phyloP scores from a whole-genome alignment of 2,888 invertebrate species.

The Amaurobius ferox region DNA sequence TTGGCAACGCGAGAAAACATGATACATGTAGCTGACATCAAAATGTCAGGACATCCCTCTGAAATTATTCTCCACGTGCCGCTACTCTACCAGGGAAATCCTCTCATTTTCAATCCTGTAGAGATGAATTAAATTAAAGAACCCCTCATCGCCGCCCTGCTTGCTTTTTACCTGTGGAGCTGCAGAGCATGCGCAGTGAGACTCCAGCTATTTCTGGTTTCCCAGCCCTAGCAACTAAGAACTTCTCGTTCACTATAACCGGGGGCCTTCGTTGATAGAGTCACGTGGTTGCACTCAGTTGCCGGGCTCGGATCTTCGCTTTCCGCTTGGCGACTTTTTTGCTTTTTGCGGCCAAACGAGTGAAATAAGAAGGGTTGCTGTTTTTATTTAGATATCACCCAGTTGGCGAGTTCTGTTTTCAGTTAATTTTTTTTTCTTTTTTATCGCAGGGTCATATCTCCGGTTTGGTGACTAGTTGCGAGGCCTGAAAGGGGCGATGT shows the following conservation, averaged over 20 bases:
- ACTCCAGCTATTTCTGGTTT: background rate
- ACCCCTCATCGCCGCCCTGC: background rate
- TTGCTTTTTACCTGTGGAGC: background rate
- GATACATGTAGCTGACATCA: no score
- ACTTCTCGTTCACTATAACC: background rate
- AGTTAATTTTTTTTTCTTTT: background rate
- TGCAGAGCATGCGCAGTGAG: background rate
- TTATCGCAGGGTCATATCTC: background rate
- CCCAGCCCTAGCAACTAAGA: background rate
- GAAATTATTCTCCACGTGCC: background rate
- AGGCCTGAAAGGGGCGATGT: no score
- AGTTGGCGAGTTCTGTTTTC: background rate
- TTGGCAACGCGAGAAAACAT: no score
- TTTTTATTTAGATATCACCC: background rate
- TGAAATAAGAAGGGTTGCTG: background rate
- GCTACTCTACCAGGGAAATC: background rate
- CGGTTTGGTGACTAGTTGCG: background rate
- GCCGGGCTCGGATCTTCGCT: slow-evolving; percentile 1
- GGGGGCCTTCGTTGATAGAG: background rate
- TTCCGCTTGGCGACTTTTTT: background rate
- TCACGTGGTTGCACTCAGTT: slow-evolving; percentile 2
- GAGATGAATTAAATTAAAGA: background rate
- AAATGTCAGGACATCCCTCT: background rate
- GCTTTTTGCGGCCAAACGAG: background rate
- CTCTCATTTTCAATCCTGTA: background rate